Percentiles rank a stretch among this genome's conserved stretches.
Evolutionary conservation across 2,888 invertebrate species (phyloP).

Genomic region (Thymelicus sylvestris): DNA sequence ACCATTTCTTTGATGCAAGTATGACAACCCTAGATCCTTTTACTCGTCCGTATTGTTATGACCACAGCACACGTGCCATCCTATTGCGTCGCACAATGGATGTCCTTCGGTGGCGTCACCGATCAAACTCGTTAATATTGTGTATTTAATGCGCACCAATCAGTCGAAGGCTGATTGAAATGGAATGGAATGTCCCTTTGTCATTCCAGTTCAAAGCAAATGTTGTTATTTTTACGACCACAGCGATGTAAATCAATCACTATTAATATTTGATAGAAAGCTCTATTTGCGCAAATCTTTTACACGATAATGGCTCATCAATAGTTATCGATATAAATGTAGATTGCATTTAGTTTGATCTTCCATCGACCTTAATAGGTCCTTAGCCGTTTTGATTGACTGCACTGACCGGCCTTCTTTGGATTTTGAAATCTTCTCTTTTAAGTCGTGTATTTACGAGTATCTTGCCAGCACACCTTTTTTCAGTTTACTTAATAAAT

Average conservation of each 20-base stretch:
- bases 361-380: background rate
- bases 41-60: background rate
- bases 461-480: too few species aligned
- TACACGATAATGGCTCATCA: too few species aligned
- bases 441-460: too few species aligned
- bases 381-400: background rate
- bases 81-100: conserved; percentile 30
- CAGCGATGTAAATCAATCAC: background rate
- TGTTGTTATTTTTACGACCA: background rate
- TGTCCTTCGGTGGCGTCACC: conserved; percentile 28
- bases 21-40: conserved; percentile 11
- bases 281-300: too few species aligned
- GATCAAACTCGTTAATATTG: background rate
- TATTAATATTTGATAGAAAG: background rate
- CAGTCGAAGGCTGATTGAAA: conserved; percentile 20
- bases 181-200: conserved; percentile 30
- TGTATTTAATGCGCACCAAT: conserved; percentile 26
- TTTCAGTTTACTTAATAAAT: too few species aligned
- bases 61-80: conserved; percentile 23
- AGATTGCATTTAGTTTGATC: background rate
- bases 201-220: conserved; percentile 3
- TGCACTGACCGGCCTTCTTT: too few species aligned
- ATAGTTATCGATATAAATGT: background rate
- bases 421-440: too few species aligned
- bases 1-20: too few species aligned